Base-by-base conservation (phyloP, 2,888 invertebrate genomes). In the Drosophila atripex region DNA sequence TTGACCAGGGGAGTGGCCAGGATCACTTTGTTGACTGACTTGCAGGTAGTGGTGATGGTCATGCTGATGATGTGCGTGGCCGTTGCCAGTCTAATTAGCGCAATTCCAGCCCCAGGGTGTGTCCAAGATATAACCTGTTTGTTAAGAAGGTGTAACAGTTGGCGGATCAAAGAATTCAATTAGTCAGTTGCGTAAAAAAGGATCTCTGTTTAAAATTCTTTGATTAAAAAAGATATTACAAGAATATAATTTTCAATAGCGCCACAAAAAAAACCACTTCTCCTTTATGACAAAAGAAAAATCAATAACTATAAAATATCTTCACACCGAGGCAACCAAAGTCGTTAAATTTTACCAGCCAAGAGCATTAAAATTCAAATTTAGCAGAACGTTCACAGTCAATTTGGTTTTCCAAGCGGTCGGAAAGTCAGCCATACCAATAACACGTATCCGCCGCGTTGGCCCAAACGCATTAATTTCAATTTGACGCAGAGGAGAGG, bases 371-470 rank as follows among this genome's bases (percentile, higher is more conserved):
- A 73, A 80, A 75, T 66, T 77, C 64, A 80, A 79, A 79, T 79
- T 83, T 64, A 64, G 65, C 59, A 51, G 70, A 63, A 68, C 43
- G 69, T 80, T 80, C 69, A 80, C 86, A 82, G 86, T 65, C 80
- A 80, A 84, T 86, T 80, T 83, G 60, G 56, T 25, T 35, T 53
- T 54, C 43, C 9, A 43, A 35, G 38, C 49, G 41, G 18, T 35
- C n/a, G 43, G 32, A 39, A 57, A 57, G 45, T 57, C 3, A 55
- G 69, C 54, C 43, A 66, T 71, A 71, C 54, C 57, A 70, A 75
- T 72, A 80, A 73, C 64, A 84, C 70, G 80, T 72, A 86, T 80
- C 73, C 86, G 86, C 70, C 80, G 35, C 57, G 61, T 58, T 58
- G 70, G 72, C 45, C 83, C 72, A 32, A 35, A 43, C 46, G 66